Percentiles rank a stretch among this genome's conserved stretches.
These are phyloP conservation scores for Otolemur garnettii DNA, from an alignment of 2,113 vertebrate species.

Conservation along the genomic window DNA sequence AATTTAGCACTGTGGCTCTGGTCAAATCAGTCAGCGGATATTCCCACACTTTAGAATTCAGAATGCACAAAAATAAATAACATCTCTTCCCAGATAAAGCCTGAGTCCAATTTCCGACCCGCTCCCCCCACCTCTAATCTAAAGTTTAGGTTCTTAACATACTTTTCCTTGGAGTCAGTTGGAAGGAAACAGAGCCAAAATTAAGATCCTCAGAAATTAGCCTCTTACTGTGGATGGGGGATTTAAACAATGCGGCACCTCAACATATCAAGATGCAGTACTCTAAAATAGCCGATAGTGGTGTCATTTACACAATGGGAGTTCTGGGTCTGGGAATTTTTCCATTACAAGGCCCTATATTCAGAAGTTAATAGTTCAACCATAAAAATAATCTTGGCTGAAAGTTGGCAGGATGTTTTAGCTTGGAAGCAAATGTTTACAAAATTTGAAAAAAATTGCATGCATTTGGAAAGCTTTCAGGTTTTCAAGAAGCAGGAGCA, in stretches of 20 bases:
- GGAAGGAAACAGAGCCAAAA: conserved; percentile 66
- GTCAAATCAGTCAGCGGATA: conserved; percentile 77
- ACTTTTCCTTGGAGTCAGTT: conserved; percentile 74
- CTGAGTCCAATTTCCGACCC: conserved; percentile 60
- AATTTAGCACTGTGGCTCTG: background rate
- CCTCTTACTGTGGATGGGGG: conserved; percentile 42
- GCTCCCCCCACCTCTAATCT: conserved; percentile 48
- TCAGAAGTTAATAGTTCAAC: conserved; percentile 79
- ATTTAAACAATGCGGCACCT: conserved; percentile 56
- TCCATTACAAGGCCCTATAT: conserved; percentile 75
- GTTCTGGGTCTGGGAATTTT: conserved; percentile 69
- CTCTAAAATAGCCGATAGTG: conserved; percentile 33
- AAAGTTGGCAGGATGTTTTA: conserved; percentile 80
- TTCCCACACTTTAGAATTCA: conserved; percentile 74
- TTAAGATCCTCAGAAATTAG: conserved; percentile 63
- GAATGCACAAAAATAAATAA: conserved; percentile 80
- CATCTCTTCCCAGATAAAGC: conserved; percentile 74
- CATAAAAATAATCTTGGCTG: conserved; percentile 82
- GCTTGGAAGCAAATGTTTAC: conserved; percentile 80
- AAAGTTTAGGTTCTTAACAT: conserved; percentile 81
- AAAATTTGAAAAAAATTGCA: conserved; percentile 59
- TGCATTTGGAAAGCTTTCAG: conserved; percentile 69
- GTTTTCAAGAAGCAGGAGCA: conserved; percentile 45
- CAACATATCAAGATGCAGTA: conserved; percentile 47
- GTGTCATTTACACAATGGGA: conserved; percentile 60